These are phyloP conservation scores for Hartigia nigra DNA, from an alignment of 2,888 invertebrate genomes.

Conservation along the genomic window DNA sequence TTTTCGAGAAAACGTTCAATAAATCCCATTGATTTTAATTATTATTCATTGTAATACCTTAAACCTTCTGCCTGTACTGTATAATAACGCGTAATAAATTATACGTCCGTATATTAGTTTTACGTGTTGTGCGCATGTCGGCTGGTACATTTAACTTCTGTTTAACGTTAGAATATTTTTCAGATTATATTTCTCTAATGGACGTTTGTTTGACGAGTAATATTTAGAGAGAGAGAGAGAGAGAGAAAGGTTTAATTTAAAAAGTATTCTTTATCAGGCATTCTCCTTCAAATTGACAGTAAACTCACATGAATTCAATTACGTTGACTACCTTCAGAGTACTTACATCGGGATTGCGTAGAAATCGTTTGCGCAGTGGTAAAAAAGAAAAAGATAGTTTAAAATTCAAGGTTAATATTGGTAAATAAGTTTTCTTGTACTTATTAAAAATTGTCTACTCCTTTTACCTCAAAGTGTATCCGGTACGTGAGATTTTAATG, in stretches of 20 bases:
- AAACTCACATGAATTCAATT: neutral
- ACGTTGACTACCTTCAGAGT: neutral
- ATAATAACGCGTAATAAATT: neutral
- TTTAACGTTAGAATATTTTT: no score
- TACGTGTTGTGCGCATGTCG: neutral
- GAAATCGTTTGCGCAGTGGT: neutral
- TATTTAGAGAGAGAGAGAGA: no score
- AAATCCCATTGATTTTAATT: conserved; percentile 40
- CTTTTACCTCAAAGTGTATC: neutral
- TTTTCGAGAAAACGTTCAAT: conserved; percentile 41
- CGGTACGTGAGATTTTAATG: neutral
- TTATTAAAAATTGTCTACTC: neutral
- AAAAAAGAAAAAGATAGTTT: neutral
- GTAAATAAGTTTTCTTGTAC: neutral
- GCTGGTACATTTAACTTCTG: neutral
- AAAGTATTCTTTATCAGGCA: no score
- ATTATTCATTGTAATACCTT: neutral
- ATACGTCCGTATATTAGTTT: neutral
- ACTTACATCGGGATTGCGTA: neutral
- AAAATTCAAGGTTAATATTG: neutral
- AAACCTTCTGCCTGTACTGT: neutral
- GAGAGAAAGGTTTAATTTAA: no score
- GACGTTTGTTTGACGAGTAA: no score
- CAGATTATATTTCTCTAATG: no score
- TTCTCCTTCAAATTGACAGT: neutral